phyloP scores from a whole-genome alignment of 1,140 invertebrate genomes.

The Cherax quadricarinatus region DNA sequence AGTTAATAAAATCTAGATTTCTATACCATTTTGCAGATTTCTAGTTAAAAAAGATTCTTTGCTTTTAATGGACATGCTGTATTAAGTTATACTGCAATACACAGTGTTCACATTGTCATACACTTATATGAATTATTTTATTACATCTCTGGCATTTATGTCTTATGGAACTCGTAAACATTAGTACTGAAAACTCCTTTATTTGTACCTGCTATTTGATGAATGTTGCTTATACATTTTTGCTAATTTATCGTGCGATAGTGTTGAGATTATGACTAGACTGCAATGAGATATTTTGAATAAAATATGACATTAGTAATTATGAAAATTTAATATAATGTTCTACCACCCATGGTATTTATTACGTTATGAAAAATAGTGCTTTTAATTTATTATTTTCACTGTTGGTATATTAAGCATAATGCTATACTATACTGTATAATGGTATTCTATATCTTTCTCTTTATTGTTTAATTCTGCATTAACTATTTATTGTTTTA shows the following conservation, averaged over 20 bases:
- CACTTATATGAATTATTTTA: background rate
- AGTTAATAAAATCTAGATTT: conserved; percentile 56
- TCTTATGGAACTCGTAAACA: background rate
- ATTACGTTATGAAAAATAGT: background rate
- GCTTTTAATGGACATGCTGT: background rate
- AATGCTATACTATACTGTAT: background rate
- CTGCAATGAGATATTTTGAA: background rate
- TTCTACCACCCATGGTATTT: background rate
- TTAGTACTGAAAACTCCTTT: background rate
- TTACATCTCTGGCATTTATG: background rate
- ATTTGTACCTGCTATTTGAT: background rate
- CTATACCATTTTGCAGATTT: conserved; percentile 34
- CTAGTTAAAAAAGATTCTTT: background rate
- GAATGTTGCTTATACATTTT: background rate
- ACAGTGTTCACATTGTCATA: background rate
- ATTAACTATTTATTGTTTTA: too few species aligned
- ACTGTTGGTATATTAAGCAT: background rate
- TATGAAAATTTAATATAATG: background rate
- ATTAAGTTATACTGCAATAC: background rate
- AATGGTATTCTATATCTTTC: background rate
- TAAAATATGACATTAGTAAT: background rate
- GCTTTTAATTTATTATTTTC: background rate
- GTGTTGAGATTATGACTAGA: background rate
- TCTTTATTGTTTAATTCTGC: background rate
- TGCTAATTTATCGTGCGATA: background rate